A percentile compares a stretch with the other conserved stretches of the same genome.
Conservation (phyloP, 2,888 invertebrate genomes). For the Yponomeuta sedellus region DNA sequence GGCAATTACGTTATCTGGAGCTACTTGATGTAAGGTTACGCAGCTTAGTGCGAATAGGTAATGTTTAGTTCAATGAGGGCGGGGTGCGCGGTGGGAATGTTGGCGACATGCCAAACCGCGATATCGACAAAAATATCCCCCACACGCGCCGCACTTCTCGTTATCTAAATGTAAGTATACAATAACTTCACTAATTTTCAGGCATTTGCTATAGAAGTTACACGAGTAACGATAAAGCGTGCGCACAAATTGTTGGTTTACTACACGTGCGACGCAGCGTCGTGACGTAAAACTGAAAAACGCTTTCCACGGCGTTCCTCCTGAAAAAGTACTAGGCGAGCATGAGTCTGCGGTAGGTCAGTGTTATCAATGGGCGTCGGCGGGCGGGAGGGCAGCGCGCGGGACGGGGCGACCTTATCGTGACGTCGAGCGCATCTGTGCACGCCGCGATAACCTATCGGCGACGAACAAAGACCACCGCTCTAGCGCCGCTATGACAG, state of each 20-base stretch:
- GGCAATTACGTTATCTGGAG: background rate
- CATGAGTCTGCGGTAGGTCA: conserved; percentile 52
- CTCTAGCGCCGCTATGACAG: conserved; percentile 13
- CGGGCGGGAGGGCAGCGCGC: conserved; percentile 26
- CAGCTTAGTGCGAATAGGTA: background rate
- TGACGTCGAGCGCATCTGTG: conserved; percentile 50
- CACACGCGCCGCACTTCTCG: conserved; percentile 17
- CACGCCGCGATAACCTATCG: conserved; percentile 54
- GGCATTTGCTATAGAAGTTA: conserved; percentile 21
- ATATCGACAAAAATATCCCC: conserved; percentile 26
- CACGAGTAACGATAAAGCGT: conserved; percentile 8
- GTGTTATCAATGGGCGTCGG: conserved; percentile 53
- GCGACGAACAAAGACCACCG: conserved; percentile 24
- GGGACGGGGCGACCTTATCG: conserved; percentile 39
- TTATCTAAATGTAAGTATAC: conserved; percentile 5
- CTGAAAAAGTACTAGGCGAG: conserved; percentile 71
- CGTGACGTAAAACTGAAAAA: conserved; percentile 47
- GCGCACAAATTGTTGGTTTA: background rate
- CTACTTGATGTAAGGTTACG: background rate
- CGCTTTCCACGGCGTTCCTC: conserved; percentile 45
- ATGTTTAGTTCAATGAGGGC: background rate
- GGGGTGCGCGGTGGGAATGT: conserved; percentile 19
- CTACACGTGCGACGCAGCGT: conserved; percentile 14
- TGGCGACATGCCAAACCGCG: conserved; percentile 29
- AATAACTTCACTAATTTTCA: conserved; percentile 19